Evolutionary conservation across 2,113 vertebrate species (phyloP), one percentile per base, ranked within the genome.

Genomic region (Notothenia rossii): DNA sequence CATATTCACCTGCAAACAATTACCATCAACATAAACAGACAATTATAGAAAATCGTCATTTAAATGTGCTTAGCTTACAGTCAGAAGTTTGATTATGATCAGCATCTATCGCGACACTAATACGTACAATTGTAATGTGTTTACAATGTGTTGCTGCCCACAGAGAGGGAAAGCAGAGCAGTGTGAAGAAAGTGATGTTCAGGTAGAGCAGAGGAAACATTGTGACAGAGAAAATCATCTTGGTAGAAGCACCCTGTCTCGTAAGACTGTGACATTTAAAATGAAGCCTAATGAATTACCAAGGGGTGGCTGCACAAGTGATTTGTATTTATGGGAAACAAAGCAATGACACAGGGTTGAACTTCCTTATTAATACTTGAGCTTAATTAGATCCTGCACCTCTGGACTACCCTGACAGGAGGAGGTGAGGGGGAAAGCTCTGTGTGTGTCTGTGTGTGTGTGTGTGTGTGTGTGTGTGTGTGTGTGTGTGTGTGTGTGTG

Each of bases 311-410:
- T 72, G 65, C 74, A 84, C 83, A 76, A 83, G 75, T 64, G 69
- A 84, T 83, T 82, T 83, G 79, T 91, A 86, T 93, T 92, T 90
- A 87, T 81, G 88, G 87, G 79, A 94, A 94, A 93, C 88, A 93
- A 86, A 91, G 82, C 79, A 92, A 75, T 84, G 86, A 63, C 81
- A 80, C 45, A n/a, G 70, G 70, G 82, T 66, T 87, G 85, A 90
- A 91, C 74, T 64, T 86, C 76, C 79, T 95, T 86, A 93, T 95
- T 94, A 93, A 91, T 93, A 88, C 84, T 93, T 75, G 76, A 88
- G 85, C 85, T 89, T 94, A 94, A 94, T 94, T 91, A 93, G 87
- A 74, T 70, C 83, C 51, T 88, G 69, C 4, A 70, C 83, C 84
- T 91, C 82, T 85, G 65, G 81, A 84, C 82, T 81, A 70, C 71